Percentiles rank a stretch among this genome's conserved stretches.
Evolutionary conservation across 2,797 vertebrate genomes (phyloP).

Genomic region (Diglossa cyanea): DNA sequence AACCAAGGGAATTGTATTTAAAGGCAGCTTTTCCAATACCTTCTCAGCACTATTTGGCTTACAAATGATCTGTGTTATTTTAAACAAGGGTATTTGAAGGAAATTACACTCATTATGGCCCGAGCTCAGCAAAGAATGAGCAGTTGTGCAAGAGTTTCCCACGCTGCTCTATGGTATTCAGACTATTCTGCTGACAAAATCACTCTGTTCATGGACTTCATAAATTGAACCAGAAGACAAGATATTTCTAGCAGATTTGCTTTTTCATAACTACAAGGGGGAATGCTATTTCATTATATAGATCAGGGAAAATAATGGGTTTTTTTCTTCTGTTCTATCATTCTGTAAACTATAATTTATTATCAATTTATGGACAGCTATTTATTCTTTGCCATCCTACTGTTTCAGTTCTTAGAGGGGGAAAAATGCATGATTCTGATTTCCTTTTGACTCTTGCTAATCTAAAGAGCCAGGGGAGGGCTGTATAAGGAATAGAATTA

Average conservation of each 20-base stretch:
- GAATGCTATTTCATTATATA: neutral
- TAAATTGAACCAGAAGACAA: neutral
- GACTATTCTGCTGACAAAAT: neutral
- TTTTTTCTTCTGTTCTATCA: neutral
- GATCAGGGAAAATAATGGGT: neutral
- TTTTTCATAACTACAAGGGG: neutral
- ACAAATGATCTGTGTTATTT: neutral
- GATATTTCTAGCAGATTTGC: neutral
- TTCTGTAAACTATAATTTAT: neutral
- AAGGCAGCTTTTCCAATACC: neutral
- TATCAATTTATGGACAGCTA: neutral
- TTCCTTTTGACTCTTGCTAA: neutral
- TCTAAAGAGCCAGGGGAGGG: neutral
- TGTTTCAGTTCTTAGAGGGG: neutral
- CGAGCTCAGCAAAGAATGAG: neutral
- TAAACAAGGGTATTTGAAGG: constrained; percentile 44
- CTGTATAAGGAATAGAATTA: neutral
- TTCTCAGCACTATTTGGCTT: constrained; percentile 4
- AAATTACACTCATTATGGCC: constrained; percentile 1
- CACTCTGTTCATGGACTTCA: neutral
- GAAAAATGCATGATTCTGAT: neutral
- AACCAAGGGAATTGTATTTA: neutral
- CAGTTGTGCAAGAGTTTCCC: neutral
- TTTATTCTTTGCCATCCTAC: neutral
- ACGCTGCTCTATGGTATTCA: neutral